A percentile compares a stretch with the other conserved stretches of the same genome.
Conservation (phyloP, 2,797 vertebrate genomes). For the Gouania willdenowi region DNA sequence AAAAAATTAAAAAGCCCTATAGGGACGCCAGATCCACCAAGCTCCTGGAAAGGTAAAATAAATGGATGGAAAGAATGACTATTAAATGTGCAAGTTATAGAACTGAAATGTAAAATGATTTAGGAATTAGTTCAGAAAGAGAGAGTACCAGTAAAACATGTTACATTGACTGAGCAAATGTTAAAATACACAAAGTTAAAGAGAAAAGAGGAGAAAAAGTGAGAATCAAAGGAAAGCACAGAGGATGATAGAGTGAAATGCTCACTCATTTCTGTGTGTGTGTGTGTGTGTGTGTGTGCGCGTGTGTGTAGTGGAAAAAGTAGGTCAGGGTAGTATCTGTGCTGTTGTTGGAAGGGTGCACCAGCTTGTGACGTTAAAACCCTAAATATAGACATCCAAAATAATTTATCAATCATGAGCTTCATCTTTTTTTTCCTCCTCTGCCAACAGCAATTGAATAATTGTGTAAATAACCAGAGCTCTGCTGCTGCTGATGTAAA, state of each 20-base stretch:
- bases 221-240: constrained; percentile 1
- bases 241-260: constrained; percentile 24
- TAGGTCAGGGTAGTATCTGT: constrained; percentile 51
- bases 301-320: constrained; percentile 34
- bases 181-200: constrained; percentile 4
- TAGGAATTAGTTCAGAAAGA: constrained; percentile 31
- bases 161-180: constrained; percentile 6
- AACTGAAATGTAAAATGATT: no score
- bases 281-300: constrained; percentile 42
- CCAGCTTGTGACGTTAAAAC: constrained; percentile 36
- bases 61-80: background rate
- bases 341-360: no score
- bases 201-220: constrained; percentile 6
- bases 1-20: no score
- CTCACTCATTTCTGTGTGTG: constrained; percentile 56
- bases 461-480: no score
- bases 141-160: constrained; percentile 17
- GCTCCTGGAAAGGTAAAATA: no score
- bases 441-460: constrained; percentile 43
- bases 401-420: constrained; percentile 50
- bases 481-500: no score
- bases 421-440: constrained; percentile 36
- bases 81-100: no score
- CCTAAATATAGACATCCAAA: constrained; percentile 38
- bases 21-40: background rate